Conservation (phyloP, 2,888 invertebrate genomes). For the Ypsolopha scabrella region DNA sequence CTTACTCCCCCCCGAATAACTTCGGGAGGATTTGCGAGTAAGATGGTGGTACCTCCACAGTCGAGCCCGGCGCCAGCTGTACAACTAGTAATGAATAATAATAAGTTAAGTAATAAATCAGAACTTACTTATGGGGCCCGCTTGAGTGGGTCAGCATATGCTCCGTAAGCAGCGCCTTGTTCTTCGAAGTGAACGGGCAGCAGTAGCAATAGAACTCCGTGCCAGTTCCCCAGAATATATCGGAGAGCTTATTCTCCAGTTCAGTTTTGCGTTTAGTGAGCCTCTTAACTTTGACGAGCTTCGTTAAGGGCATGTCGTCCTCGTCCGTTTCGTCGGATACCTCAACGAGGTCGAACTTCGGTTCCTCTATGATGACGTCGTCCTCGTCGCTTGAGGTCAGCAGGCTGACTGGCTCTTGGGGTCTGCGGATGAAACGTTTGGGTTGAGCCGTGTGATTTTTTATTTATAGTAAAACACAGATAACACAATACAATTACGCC, state of each 20-base stretch:
- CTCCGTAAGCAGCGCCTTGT: slow-evolving; percentile 12
- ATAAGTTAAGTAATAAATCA: no score
- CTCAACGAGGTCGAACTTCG: slow-evolving; percentile 47
- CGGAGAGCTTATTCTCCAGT: slow-evolving; percentile 9
- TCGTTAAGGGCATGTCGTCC: slow-evolving; percentile 42
- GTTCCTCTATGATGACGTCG: slow-evolving; percentile 53
- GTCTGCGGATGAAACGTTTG: slow-evolving; percentile 22
- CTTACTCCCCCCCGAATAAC: no score
- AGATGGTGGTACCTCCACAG: no score
- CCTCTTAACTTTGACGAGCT: background rate
- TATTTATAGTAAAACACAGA: no score
- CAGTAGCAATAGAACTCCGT: slow-evolving; percentile 33
- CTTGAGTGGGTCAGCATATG: slow-evolving; percentile 19
- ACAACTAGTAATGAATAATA: no score
- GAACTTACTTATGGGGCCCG: no score
- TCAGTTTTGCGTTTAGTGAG: background rate
- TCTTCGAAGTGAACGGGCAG: slow-evolving; percentile 23
- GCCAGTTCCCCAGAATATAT: slow-evolving; percentile 2
- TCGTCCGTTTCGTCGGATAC: slow-evolving; percentile 53
- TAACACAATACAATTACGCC: no score
- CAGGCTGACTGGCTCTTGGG: slow-evolving; percentile 41
- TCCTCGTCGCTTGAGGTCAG: slow-evolving; percentile 55
- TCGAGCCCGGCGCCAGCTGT: no score
- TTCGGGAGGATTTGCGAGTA: no score
- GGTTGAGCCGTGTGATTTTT: no score